Conservation (phyloP, 1,140 invertebrate genomes). For the Drosophila parvula region DNA sequence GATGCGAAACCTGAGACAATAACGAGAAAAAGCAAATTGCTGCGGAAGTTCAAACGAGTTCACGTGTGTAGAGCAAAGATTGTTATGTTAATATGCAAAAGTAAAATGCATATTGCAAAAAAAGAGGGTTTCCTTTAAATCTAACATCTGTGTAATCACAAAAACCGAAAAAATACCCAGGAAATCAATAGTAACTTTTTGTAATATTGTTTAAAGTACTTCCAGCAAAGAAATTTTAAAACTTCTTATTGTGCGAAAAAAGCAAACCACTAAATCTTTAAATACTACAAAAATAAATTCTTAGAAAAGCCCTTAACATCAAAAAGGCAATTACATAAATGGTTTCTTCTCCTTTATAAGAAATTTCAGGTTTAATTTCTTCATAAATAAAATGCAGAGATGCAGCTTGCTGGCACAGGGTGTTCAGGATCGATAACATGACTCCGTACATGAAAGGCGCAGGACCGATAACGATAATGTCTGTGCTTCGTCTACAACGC, state of each 20-base stretch:
- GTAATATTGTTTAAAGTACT: background rate
- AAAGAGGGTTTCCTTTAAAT: background rate
- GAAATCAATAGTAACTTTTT: background rate
- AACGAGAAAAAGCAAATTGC: slow-evolving; percentile 60
- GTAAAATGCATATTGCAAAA: background rate
- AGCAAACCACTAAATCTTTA: background rate
- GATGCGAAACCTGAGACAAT: slow-evolving; percentile 71
- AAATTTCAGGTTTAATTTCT: background rate
- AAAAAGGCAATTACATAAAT: background rate
- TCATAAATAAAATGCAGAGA: too few species aligned
- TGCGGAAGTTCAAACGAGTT: slow-evolving; percentile 78
- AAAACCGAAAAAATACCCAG: background rate
- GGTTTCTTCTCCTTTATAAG: background rate
- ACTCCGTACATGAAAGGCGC: too few species aligned
- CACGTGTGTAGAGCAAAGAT: slow-evolving; percentile 45
- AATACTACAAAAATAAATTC: background rate
- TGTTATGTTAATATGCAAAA: slow-evolving; percentile 7
- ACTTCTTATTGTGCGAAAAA: background rate
- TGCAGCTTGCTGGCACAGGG: too few species aligned
- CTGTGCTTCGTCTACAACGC: background rate
- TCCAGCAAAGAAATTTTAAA: too few species aligned
- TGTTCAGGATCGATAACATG: background rate
- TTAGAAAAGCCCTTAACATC: background rate
- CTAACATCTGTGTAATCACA: background rate
- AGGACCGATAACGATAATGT: slow-evolving; percentile 9